Evolutionary conservation across 2,797 vertebrate genomes (phyloP), one percentile per base, ranked within the genome.

Genomic region (Propithecus perrieri): DNA sequence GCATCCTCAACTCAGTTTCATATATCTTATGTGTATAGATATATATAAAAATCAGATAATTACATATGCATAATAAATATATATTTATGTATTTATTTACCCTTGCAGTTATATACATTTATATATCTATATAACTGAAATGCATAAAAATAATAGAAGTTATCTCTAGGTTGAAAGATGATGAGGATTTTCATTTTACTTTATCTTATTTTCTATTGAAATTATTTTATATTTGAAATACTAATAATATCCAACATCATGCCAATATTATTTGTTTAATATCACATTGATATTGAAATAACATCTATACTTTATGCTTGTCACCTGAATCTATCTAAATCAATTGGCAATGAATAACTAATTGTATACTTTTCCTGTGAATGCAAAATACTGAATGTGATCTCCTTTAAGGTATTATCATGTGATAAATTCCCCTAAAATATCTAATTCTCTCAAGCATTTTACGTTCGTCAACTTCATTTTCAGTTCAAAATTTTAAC

Each of bases 391-490:
- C 10, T 61, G 11, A 1, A 26, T 12, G 28, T 10, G 26, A 53
- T 80, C 8, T 35, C n/a, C 38, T 80, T 46, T 53, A 88, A 79
- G 9, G 0, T 43, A 43, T 22, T 43, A 7, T 53, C 20, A 50
- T 85, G 13, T 30, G 28, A 59, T 38, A 41, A 93, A 80, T 8
- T 24, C 18, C 15, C 48, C 46, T 33, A 69, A 90, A 72, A 87
- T 26, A 14, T 69, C 14, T 74, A 92, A 96, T 85, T 20, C 13
- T 78, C 61, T 87, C 46, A 53, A 35, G 38, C 63, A 26, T 69
- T 96, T 92, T 89, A 59, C 7, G 43, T 71, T 89, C 13, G 78
- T 83, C n/a, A 59, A 81, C 17, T 43, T 87, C 28, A 76, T 87
- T 93, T 95, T 59, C 18, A 85, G 12, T 20, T 71, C 59, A 85